A percentile compares a stretch with the other conserved stretches of the same genome.
phyloP scores from a whole-genome alignment of 2,888 invertebrate species.

The Drosophila formosana region DNA sequence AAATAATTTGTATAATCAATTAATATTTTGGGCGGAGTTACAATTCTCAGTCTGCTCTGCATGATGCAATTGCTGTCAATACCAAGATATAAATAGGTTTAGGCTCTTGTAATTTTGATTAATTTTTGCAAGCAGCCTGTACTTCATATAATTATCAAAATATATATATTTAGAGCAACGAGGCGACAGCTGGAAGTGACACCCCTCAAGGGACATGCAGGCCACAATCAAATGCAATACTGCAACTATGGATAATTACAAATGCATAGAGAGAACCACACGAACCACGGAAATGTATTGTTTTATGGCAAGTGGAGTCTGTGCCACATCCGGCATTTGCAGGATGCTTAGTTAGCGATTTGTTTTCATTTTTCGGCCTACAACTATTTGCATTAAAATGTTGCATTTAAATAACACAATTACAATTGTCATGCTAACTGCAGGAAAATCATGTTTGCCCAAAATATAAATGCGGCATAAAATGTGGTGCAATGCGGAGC shows the following conservation, averaged over 20 bases:
- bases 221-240: constrained; percentile 15
- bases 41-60: too few relatives aligned
- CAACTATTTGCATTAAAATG: constrained; percentile 20
- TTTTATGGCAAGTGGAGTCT: constrained; percentile 54
- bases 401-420: constrained; percentile 20
- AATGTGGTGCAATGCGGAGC: constrained; percentile 46
- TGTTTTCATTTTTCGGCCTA: constrained; percentile 24
- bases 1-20: too few relatives aligned
- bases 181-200: not conserved
- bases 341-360: constrained; percentile 42
- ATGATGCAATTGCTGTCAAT: too few relatives aligned
- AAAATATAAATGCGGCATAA: constrained; percentile 48
- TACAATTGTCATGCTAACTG: constrained; percentile 60
- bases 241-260: constrained; percentile 51
- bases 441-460: constrained; percentile 47
- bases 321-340: constrained; percentile 50
- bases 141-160: too few relatives aligned
- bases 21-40: too few relatives aligned
- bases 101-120: too few relatives aligned
- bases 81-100: too few relatives aligned
- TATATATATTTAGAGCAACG: not conserved
- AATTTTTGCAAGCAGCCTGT: too few relatives aligned
- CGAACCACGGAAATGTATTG: constrained; percentile 47
- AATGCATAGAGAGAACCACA: constrained; percentile 42
- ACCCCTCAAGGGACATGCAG: constrained; percentile 1